Conservation (phyloP, 1,140 invertebrate species). For the Drosophila tsacasi region DNA sequence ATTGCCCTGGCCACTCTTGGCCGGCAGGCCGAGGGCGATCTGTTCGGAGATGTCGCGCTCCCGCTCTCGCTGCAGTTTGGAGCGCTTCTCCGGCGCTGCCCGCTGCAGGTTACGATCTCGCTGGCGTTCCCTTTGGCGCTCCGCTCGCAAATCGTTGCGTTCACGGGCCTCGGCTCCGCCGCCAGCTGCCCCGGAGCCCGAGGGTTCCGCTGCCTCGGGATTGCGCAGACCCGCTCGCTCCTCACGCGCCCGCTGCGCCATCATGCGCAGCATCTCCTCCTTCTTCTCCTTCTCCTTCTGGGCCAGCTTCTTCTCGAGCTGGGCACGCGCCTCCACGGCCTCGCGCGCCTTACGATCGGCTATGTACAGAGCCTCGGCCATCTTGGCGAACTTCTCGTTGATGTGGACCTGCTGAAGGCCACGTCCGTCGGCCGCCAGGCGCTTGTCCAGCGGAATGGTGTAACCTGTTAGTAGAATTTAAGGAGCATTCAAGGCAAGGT, state of each 20-base stretch:
- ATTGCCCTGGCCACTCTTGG: conserved; percentile 89
- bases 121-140: conserved; percentile 96
- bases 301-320: conserved; percentile 97
- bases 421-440: conserved; percentile 98
- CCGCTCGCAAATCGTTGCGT: conserved; percentile 94
- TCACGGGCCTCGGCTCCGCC: conserved; percentile 92
- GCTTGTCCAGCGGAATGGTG: conserved; percentile 99
- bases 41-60: conserved; percentile 99
- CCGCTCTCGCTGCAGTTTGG: conserved; percentile 94
- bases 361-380: conserved; percentile 98
- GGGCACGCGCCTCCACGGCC: conserved; percentile 97
- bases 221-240: conserved; percentile 92
- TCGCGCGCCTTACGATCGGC: conserved; percentile 98
- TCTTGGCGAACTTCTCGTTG: conserved; percentile 99
- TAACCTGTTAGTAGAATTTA: conserved; percentile 86
- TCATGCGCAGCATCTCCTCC: conserved; percentile 95
- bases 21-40: conserved; percentile 98
- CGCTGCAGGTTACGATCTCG: conserved; percentile 96
- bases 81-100: conserved; percentile 96
- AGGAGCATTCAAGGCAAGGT: background rate
- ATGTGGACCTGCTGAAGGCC: conserved; percentile 99
- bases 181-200: conserved; percentile 84
- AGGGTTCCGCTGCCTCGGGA: conserved; percentile 67
- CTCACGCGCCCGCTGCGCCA: conserved; percentile 98
- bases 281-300: conserved; percentile 99